phyloP scores from a whole-genome alignment of 1,140 invertebrate genomes.

The Choristoneura fumiferana region DNA sequence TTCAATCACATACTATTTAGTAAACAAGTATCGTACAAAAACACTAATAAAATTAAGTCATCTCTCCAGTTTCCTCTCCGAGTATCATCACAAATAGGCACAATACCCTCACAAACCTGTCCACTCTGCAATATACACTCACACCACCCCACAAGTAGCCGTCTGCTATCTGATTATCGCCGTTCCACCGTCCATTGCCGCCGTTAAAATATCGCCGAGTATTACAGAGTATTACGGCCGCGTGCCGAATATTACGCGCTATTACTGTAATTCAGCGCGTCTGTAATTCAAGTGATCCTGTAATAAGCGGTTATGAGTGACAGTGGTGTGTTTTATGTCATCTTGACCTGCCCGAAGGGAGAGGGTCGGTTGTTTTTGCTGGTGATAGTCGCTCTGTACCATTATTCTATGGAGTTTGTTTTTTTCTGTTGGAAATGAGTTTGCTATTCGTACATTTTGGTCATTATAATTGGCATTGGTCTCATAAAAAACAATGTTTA shows the following conservation, averaged over 20 bases:
- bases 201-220: conserved; percentile 65
- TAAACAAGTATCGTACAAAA: too few species aligned
- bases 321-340: conserved; percentile 10
- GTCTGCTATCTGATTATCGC: conserved; percentile 69
- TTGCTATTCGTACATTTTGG: too few species aligned
- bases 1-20: too few species aligned
- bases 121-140: conserved; percentile 33
- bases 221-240: conserved; percentile 45
- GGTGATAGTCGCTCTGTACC: not conserved
- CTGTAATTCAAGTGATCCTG: conserved; percentile 28
- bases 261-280: conserved; percentile 38
- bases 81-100: too few species aligned
- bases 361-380: not conserved
- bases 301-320: conserved; percentile 2
- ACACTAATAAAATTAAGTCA: too few species aligned
- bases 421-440: too few species aligned
- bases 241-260: conserved; percentile 48
- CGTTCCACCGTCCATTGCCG: conserved; percentile 55
- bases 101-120: not conserved
- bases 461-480: conserved; percentile 1
- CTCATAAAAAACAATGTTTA: too few species aligned
- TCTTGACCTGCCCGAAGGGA: conserved; percentile 1
- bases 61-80: too few species aligned
- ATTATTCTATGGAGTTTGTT: too few species aligned
- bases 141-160: conserved; percentile 53